A percentile compares a stretch with the other conserved stretches of the same genome.
phyloP scores from a whole-genome alignment of 1,140 invertebrate species.

The Leptinotarsa lineolata region DNA sequence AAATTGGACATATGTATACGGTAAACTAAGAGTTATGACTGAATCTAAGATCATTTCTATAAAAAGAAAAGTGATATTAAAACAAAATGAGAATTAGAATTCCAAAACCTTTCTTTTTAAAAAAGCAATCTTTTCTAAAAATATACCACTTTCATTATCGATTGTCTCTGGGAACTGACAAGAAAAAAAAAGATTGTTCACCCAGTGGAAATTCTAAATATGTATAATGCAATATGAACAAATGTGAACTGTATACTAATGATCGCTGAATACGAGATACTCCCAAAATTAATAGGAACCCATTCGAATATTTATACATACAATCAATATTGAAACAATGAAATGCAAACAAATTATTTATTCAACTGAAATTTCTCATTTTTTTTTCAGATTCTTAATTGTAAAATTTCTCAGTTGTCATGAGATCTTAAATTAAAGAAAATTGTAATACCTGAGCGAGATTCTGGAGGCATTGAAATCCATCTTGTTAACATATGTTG shows the following conservation, averaged over 20 bases:
- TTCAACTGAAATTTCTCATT: slow-evolving; percentile 16
- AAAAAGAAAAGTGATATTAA: too few species aligned
- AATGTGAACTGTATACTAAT: background rate
- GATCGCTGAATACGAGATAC: background rate
- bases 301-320: slow-evolving; percentile 12
- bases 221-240: background rate
- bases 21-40: too few species aligned
- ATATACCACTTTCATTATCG: too few species aligned
- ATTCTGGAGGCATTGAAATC: slow-evolving; percentile 20
- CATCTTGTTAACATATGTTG: slow-evolving; percentile 23
- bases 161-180: too few species aligned
- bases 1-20: too few species aligned
- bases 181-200: background rate
- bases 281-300: slow-evolving; percentile 7
- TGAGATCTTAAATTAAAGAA: slow-evolving; percentile 25
- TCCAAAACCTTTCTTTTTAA: too few species aligned
- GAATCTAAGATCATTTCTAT: too few species aligned
- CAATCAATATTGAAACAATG: slow-evolving; percentile 6
- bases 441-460: slow-evolving; percentile 7
- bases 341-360: slow-evolving; percentile 23
- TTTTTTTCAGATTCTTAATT: slow-evolving; percentile 21
- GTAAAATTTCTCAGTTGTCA: slow-evolving; percentile 21
- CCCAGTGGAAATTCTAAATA: background rate
- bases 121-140: too few species aligned
- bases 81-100: too few species aligned